These are phyloP conservation scores for Entomyzon cyanotis DNA, from an alignment of 2,113 vertebrate genomes.

Conservation along the genomic window DNA sequence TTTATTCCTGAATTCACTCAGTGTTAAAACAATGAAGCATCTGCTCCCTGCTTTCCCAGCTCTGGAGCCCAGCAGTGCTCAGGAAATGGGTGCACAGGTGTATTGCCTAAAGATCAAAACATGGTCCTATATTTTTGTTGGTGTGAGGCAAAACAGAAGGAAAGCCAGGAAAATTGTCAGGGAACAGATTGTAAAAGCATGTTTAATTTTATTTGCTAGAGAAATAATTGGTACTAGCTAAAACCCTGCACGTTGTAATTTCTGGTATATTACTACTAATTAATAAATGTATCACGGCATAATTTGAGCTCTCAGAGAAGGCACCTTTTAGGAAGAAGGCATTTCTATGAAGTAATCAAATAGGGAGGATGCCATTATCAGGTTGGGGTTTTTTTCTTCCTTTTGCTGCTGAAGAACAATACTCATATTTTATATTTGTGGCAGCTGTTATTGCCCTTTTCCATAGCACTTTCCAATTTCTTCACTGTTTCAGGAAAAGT, in stretches of 20 bases:
- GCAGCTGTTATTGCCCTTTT: not conserved
- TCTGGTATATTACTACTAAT: constrained; percentile 14
- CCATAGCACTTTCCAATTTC: not conserved
- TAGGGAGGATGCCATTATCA: not conserved
- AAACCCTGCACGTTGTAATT: constrained; percentile 17
- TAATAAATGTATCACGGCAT: not conserved
- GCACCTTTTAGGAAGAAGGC: not conserved
- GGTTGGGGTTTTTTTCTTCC: fast-evolving
- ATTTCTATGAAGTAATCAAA: not conserved
- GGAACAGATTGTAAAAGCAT: constrained; percentile 38
- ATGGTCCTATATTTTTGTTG: not conserved
- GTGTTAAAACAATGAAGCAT: not conserved
- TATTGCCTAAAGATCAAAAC: constrained; percentile 12
- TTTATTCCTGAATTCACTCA: not conserved
- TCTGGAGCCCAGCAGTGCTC: not conserved
- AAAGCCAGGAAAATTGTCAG: not conserved
- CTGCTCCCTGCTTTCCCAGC: not conserved
- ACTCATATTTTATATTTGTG: fast-evolving
- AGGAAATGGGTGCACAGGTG: not conserved
- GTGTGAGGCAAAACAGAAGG: constrained; percentile 27
- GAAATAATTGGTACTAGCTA: not conserved
- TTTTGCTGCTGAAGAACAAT: not conserved
- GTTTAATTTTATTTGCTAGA: constrained; percentile 31
- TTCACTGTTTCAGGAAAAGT: not conserved
- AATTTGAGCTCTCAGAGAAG: not conserved